Evolutionary conservation across 2,797 vertebrate genomes (phyloP), one percentile per base, ranked within the genome.

Genomic region (Leucoraja ocellata): DNA sequence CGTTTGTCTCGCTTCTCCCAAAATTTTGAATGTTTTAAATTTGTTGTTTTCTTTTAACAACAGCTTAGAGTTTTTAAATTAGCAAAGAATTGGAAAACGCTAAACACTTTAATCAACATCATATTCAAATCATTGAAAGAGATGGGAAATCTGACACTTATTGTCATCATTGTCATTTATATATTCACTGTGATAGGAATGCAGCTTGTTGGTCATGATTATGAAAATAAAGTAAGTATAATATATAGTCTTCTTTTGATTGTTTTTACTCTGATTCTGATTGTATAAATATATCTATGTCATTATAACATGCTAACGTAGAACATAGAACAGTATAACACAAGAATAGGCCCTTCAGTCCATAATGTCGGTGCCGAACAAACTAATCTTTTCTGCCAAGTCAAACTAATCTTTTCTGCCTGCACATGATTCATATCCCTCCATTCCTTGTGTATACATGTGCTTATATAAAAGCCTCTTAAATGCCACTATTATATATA

Each of bases 1-100:
- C 84, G 36, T 10, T 18, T 68, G n/a, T 21, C 65, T 2, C 25
- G 25, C 32, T n/a, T 36, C 23, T 76, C 39, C 28, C 11, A 76
- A 92, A 74, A 54, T 76, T 78, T 21, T n/a, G 23, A 81, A 13
- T 80, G 16, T 79, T 80, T 18, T 39, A 32, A 36, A 81, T 71
- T 65, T 78, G 21, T 86, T 73, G 25, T 39, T 83, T 93, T 58
- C 65, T 63, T 93, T 65, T 65, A 71, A 25, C n/a, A 68, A 79
- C 93, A 93, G 93, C 93, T 93, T 39, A 93, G 90, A 93, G 93
- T 93, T 76, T 93, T 93, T 90, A 93, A 93, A 93, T 90, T 93
- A 54, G 93, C 93, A 58, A 93, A 93, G 73, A 93, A 86, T 16
- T 93, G 93, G 93, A 93, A 92, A 83, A 93, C 93, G 39, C 76